Evolutionary conservation across 2,113 vertebrate genomes (phyloP), one percentile per base, ranked within the genome.

Genomic region (Syngnathus floridae): DNA sequence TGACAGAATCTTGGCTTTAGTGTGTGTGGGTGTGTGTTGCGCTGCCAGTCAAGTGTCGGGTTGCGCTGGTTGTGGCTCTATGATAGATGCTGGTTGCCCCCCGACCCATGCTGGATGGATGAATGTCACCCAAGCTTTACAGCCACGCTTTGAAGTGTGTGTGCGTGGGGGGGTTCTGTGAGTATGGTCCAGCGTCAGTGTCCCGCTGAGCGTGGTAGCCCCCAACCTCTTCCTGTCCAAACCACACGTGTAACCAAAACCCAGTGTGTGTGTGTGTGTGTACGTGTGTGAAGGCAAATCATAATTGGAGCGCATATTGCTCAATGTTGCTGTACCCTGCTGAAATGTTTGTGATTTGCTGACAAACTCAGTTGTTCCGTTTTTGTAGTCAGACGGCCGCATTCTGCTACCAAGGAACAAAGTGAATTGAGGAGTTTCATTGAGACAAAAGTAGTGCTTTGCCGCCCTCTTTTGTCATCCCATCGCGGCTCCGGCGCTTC

Each of bases 201-300:
- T 84, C 88, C 87, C 69, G 86, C 87, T 88, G 87, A 84, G 87
- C 67, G 65, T 58, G 82, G 70, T 61, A 71, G 79, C 78, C 80
- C 75, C 26, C 79, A n/a, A 74, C 78, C 84, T 78, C 77, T 85
- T 88, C 88, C 86, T 87, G 87, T 84, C 84, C 84, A 85, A 81
- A 85, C 84, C 84, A 83, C 85, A 86, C 62, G 73, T 65, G 82
- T 90, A 88, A 90, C 83, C 86, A 82, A 79, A 90, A 90, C 86
- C 89, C 79, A 81, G 79, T 84, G 87, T 85, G 76, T 81, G 36
- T 51, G 31, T n/a, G 26, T 52, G 45, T 45, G 63, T 13, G 14
- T 17, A 14, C 16, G 45, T 5, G 3, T 13, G 46, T 11, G 12
- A 31, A 31, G 26, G 26, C 26, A 31, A 48, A 48, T 48, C 6